phyloP scores from a whole-genome alignment of 2,888 invertebrate species.

The Gastracanthus pulcherrimus region DNA sequence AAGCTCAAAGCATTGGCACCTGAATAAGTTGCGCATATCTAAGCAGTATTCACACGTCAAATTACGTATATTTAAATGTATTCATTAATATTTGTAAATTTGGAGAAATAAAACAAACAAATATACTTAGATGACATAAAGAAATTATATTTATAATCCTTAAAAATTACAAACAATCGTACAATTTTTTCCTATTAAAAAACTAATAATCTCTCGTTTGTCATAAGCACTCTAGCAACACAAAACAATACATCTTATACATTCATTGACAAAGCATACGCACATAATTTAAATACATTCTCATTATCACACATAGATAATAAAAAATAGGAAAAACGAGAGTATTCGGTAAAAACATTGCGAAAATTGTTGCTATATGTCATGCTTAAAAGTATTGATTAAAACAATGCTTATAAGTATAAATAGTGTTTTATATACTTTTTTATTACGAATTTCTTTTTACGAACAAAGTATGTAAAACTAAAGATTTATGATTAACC shows the following conservation, averaged over 20 bases:
- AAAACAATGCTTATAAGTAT: not conserved
- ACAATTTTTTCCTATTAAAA: slow-evolving; percentile 53
- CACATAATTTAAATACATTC: slow-evolving; percentile 54
- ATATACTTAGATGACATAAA: not conserved
- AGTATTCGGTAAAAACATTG: slow-evolving; percentile 4
- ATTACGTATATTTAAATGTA: not conserved
- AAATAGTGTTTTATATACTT: slow-evolving; percentile 1
- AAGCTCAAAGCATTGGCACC: not conserved
- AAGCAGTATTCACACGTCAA: too few species aligned
- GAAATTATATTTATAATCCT: slow-evolving; percentile 44
- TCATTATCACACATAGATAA: slow-evolving; percentile 49
- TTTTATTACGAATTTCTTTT: slow-evolving; percentile 24
- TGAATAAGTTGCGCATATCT: too few species aligned
- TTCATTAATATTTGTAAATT: too few species aligned
- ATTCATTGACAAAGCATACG: slow-evolving; percentile 33
- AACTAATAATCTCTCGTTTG: slow-evolving; percentile 55
- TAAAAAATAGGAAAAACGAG: slow-evolving; percentile 30
- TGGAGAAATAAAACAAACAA: not conserved
- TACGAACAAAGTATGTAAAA: not conserved
- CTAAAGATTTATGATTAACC: slow-evolving; percentile 8
- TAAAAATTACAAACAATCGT: slow-evolving; percentile 52
- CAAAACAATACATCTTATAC: slow-evolving; percentile 24
- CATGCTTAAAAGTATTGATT: slow-evolving; percentile 13
- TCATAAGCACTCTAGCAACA: slow-evolving; percentile 6
- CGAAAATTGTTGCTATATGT: slow-evolving; percentile 3